These are phyloP conservation scores for Parambassis ranga DNA, from an alignment of 2,797 vertebrate species.

Conservation along the genomic window DNA sequence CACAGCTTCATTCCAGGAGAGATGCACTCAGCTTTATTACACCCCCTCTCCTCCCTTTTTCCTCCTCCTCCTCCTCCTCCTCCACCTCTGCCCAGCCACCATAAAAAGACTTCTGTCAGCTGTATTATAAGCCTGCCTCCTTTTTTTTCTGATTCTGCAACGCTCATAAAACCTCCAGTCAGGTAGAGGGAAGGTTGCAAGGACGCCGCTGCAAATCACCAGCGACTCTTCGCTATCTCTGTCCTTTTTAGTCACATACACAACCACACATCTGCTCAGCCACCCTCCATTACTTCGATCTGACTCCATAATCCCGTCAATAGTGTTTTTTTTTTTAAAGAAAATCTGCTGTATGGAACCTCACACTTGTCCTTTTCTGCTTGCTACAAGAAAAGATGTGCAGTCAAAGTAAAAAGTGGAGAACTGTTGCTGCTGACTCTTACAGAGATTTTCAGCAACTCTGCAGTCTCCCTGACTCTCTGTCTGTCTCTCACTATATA, in stretches of 20 bases:
- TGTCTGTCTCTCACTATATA: background rate
- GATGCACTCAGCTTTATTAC: constrained; percentile 84
- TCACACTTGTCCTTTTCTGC: constrained; percentile 1
- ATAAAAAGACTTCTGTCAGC: constrained; percentile 81
- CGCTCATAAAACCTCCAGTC: constrained; percentile 76
- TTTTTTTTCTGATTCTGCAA: constrained; percentile 67
- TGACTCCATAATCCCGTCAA: constrained; percentile 18
- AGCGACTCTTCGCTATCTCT: constrained; percentile 42
- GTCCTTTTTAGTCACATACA: constrained; percentile 25
- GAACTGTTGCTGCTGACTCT: constrained; percentile 50
- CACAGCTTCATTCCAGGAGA: constrained; percentile 70
- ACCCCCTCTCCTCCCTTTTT: constrained; percentile 8
- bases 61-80: constrained; percentile 7
- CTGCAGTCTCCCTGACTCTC: constrained; percentile 30
- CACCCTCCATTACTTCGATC: constrained; percentile 5
- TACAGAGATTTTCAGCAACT: constrained; percentile 30
- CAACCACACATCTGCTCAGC: constrained; percentile 10
- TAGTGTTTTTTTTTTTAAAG: too few species aligned
- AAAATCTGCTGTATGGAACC: constrained; percentile 7
- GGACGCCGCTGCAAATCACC: constrained; percentile 75
- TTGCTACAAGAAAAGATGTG: constrained; percentile 13
- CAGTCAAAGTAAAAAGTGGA: constrained; percentile 32
- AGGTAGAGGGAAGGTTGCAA: constrained; percentile 70
- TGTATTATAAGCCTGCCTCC: constrained; percentile 70
- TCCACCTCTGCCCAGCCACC: constrained; percentile 56